Conservation (phyloP, 2,797 vertebrate genomes). For the Ictinia mississippiensis region DNA sequence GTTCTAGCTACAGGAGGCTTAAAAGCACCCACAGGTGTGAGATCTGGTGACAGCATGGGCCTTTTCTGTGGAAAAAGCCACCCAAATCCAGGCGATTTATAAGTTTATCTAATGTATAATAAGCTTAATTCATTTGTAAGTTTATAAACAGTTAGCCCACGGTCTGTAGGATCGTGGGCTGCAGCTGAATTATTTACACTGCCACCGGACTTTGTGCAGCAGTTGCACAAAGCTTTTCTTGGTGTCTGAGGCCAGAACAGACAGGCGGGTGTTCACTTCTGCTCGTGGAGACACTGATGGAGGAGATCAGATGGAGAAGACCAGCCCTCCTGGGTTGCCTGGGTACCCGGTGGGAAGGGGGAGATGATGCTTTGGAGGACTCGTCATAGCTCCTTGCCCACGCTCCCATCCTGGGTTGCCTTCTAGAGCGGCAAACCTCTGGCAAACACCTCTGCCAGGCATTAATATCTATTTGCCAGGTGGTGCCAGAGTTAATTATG, state of each 20-base stretch:
- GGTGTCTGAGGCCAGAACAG: background rate
- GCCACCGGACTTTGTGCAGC: fast-evolving
- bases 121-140: background rate
- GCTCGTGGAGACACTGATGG: background rate
- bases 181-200: background rate
- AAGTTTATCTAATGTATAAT: background rate
- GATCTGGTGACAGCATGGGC: background rate
- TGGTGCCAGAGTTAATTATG: background rate
- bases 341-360: background rate
- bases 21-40: background rate
- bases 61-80: background rate
- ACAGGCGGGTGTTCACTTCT: background rate
- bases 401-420: background rate
- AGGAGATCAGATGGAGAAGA: background rate
- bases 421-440: background rate
- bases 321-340: background rate
- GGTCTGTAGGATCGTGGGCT: fast-evolving
- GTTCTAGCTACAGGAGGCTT: background rate
- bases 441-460: background rate
- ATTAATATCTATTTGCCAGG: too few species aligned
- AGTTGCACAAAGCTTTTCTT: background rate
- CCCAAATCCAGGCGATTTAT: background rate
- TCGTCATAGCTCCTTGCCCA: background rate
- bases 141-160: background rate
- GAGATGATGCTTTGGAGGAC: background rate